phyloP scores from a whole-genome alignment of 2,113 vertebrate genomes.

The Entelurus aequoreus region DNA sequence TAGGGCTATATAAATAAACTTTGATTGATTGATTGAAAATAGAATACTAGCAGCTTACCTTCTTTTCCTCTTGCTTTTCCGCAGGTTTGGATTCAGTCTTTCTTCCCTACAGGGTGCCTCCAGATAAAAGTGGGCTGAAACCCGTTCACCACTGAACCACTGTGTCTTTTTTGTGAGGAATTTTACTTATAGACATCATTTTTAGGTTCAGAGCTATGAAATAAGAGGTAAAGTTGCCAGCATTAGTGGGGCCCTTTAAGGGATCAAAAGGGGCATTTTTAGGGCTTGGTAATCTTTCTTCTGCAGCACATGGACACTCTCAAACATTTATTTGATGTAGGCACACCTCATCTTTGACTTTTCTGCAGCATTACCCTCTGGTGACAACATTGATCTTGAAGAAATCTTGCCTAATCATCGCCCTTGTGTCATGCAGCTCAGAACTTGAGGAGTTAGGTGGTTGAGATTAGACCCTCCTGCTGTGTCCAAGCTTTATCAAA shows the following conservation, averaged over 20 bases:
- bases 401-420: conserved; percentile 67
- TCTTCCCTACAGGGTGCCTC: no score
- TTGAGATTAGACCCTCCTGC: conserved; percentile 67
- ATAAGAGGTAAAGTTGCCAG: no score
- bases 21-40: no score
- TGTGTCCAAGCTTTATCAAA: conserved; percentile 62
- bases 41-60: no score
- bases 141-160: no score
- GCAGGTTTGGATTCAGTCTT: no score
- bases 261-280: background rate
- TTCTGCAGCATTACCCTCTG: conserved; percentile 30
- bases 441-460: conserved; percentile 60
- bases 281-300: conserved; percentile 12
- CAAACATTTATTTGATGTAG: conserved; percentile 22
- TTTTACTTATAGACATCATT: no score
- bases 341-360: conserved; percentile 19
- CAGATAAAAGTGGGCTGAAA: no score
- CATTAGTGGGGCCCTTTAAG: background rate
- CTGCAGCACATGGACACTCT: conserved; percentile 8
- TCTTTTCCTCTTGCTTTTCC: no score
- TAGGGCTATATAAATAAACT: no score
- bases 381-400: conserved; percentile 63
- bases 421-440: conserved; percentile 58
- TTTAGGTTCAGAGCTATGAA: no score
- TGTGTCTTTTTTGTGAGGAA: no score